Base-by-base conservation (phyloP, 1,140 invertebrate genomes). In the Leptinotarsa texana region DNA sequence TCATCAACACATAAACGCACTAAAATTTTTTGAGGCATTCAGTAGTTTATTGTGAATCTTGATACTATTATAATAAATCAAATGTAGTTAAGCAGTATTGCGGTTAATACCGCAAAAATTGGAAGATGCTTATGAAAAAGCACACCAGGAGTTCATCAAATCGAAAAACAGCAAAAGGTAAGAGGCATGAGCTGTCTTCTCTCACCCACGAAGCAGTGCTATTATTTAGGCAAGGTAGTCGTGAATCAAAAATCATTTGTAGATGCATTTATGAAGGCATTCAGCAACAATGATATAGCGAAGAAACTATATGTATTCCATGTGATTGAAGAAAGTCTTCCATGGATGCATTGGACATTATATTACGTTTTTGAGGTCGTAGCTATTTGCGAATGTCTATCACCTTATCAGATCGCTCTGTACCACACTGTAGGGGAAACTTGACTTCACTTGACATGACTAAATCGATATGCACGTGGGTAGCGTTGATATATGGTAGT, bases 261-360 rank as follows among this genome's bases (percentile, higher is more conserved):
- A 17, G 17, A 69, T 69, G 68, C 68, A 69, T 69, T 69, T 18
- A 69, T 69, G 68, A 69, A 69, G 48, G 42, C 11, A 69, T 49
- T 69, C 6, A 69, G 48, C 22, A 49, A 22, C n/a, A 69, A 51
- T 57, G 68, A 49, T 1, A 27, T 4, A n/a, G 4, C 13, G 11
- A 48, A 69, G 18, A 69, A 69, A 0, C 21, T 4, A 51, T 69
- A 69, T 57, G 68, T 49, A 51, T 69, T 42, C 47, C 18, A 42
- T 0, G 57, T 21, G 68, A 57, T 22, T 47, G 48, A 18, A 13
- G 33, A 18, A 33, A 68, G 66, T 68, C 48, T 68, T 68, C 27
- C 18, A 47, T 68, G 18, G 21, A 27, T 65, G 18, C 63, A 63
- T 24, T 18, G 63, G 63, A 24, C 4, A 5, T 5, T 27, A 27